phyloP scores from a whole-genome alignment of 2,888 invertebrate species.

The Balanococcus diminutus region DNA sequence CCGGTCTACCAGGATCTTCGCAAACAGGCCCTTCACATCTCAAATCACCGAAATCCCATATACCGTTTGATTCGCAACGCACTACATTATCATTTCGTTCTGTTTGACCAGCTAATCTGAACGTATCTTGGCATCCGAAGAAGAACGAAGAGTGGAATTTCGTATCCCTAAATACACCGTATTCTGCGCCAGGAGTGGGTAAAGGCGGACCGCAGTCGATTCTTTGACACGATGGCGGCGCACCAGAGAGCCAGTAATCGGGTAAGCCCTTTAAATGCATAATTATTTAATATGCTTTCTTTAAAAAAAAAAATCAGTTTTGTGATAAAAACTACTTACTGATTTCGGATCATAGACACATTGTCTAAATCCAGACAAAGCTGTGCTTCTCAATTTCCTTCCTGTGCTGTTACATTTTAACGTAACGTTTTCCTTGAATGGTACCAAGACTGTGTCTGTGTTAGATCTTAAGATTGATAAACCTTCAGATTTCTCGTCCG shows the following conservation, averaged over 20 bases:
- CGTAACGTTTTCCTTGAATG: conserved; percentile 89
- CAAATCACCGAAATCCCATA: conserved; percentile 97
- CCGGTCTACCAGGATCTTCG: conserved; percentile 92
- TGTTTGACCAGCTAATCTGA: conserved; percentile 85
- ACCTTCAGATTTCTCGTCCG: conserved; percentile 87
- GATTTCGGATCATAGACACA: conserved; percentile 95
- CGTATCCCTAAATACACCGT: conserved; percentile 85
- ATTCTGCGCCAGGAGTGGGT: conserved; percentile 91
- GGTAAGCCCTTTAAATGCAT: conserved; percentile 71
- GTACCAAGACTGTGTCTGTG: conserved; percentile 81
- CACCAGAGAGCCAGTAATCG: conserved; percentile 89
- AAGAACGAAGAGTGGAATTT: conserved; percentile 92
- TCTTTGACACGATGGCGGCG: conserved; percentile 83
- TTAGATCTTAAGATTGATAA: conserved; percentile 78
- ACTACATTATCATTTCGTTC: conserved; percentile 91
- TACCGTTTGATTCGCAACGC: conserved; percentile 86
- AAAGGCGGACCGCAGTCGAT: conserved; percentile 90
- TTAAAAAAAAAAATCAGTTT: background rate
- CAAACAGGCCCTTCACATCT: conserved; percentile 96
- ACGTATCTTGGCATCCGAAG: conserved; percentile 95
- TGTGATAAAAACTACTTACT: conserved; percentile 62
- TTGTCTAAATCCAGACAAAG: conserved; percentile 85
- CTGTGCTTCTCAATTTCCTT: conserved; percentile 77
- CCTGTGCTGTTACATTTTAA: conserved; percentile 80
- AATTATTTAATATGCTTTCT: background rate